Evolutionary conservation across 2,888 invertebrate genomes (phyloP), one percentile per base, ranked within the genome.

Genomic region (Euspilapteryx auroguttella): DNA sequence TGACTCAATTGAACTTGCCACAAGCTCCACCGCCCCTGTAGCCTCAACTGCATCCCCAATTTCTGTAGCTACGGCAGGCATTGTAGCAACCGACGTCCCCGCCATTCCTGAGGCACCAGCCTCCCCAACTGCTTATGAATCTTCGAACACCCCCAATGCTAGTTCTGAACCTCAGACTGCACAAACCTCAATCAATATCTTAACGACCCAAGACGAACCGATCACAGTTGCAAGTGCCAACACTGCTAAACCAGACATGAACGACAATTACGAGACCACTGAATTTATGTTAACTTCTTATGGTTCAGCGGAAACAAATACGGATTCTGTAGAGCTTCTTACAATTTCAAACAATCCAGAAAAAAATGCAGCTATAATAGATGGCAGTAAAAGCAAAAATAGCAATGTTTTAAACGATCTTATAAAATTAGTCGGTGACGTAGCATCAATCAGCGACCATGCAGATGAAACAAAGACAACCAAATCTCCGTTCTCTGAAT

Each of bases 341-440:
- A 65, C 69, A 44, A 55, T 61, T 28, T 48, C 55, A 9, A 29
- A 14, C 2, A 52, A 58, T 21, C 40, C 47, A 1, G 49, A 54
- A 12, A 55, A 56, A 36, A 61, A 42, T 25, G 58, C 64, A 1
- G 50, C 61, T 4, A 49, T 69, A 11, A 55, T 68, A 35, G 55
- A 62, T 27, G 37, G 49, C n/a, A 32, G 49, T n/a, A 42, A 44
- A 22, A 38, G 40, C 29, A 54, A 51, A 32, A 49, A 55, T 24
- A 47, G 37, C 12, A 69, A 62, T 34, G 56, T 63, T 5, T 37
- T 73, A 2, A 55, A 52, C 2, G 75, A 71, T 39, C 49, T 77
- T 7, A 69, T 68, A 2, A 65, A 64, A 28, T 41, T 77, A 21
- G 73, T 77, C 2, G 69, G 61, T 11, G 77, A 76, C 33, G 69